Conservation (phyloP, 2,888 invertebrate genomes). For the Acholoe squamosa region DNA sequence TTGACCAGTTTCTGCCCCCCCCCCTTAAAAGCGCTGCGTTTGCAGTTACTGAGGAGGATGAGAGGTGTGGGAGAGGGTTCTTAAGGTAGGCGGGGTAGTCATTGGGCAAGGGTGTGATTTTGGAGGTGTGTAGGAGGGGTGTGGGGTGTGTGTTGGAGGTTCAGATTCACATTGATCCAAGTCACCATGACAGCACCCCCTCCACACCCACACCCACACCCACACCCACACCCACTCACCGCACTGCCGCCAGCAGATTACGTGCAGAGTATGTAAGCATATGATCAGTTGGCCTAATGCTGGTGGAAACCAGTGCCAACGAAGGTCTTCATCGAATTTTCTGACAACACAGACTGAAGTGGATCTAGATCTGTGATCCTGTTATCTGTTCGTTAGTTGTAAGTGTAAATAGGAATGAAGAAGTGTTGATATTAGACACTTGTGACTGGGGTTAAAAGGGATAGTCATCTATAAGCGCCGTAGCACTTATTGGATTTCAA, state of each 20-base stretch:
- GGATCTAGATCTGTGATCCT: neutral
- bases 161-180: neutral
- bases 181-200: conserved; percentile 11
- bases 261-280: neutral
- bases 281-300: neutral
- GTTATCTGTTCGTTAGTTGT: neutral
- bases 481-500: too few species aligned
- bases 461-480: too few species aligned
- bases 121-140: too few species aligned
- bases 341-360: neutral
- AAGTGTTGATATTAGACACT: too few species aligned
- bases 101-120: neutral
- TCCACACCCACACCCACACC: neutral
- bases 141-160: neutral
- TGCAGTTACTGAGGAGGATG: neutral
- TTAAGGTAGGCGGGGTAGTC: neutral
- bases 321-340: neutral
- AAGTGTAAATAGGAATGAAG: neutral
- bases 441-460: too few species aligned
- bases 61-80: neutral
- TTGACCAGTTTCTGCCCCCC: too few species aligned
- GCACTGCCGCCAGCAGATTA: neutral
- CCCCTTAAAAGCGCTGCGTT: too few species aligned
- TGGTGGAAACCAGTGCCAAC: neutral
- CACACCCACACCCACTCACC: neutral